Conservation (phyloP, 2,797 vertebrate genomes). For the Scolopax bukidnonensis region DNA sequence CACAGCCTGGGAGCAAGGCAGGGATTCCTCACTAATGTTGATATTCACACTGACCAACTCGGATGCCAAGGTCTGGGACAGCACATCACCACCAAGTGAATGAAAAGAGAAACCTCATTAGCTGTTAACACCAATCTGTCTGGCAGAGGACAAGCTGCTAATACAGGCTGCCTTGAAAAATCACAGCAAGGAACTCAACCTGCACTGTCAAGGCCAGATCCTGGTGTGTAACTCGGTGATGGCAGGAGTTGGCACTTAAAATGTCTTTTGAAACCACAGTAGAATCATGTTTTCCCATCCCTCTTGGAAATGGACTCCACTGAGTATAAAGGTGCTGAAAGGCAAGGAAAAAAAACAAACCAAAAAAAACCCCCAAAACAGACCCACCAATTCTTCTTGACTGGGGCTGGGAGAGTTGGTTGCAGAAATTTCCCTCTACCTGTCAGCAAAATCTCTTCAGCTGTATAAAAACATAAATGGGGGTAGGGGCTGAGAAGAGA, state of each 20-base stretch:
- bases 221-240: not conserved
- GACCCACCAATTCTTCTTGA: not conserved
- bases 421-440: not conserved
- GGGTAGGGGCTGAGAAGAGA: not conserved
- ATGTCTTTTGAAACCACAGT: constrained; percentile 32
- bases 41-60: not conserved
- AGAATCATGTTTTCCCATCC: constrained; percentile 1
- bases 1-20: not conserved
- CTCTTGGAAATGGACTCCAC: constrained; percentile 4
- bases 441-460: not conserved
- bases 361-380: not conserved
- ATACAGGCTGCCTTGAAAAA: constrained; percentile 37
- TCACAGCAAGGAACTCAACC: constrained; percentile 41
- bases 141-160: constrained; percentile 26
- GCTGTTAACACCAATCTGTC: not conserved
- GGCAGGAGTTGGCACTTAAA: constrained; percentile 53
- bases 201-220: constrained; percentile 20
- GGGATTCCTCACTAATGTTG: not conserved
- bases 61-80: not conserved
- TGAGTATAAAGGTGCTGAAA: not conserved
- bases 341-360: not conserved
- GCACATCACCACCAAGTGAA: not conserved
- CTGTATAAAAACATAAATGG: not conserved
- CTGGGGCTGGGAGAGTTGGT: not conserved
- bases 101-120: constrained; percentile 33